phyloP scores from a whole-genome alignment of 2,113 vertebrate genomes.

The Phyllostomus hastatus region DNA sequence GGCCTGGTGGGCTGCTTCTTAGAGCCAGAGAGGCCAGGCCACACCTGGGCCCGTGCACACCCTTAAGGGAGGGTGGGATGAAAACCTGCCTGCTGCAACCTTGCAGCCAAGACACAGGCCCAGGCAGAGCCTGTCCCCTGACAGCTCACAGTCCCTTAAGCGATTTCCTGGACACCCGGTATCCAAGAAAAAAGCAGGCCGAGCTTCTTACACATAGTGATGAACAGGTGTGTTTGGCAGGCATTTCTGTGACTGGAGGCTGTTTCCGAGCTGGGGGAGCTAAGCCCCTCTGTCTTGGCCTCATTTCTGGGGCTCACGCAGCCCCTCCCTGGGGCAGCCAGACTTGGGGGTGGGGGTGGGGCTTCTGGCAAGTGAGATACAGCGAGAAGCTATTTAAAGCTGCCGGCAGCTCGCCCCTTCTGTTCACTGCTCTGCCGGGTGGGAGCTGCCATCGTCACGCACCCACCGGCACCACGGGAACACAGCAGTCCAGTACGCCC shows the following conservation, averaged over 20 bases:
- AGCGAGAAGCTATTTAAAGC: slow-evolving; percentile 73
- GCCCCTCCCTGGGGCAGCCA: slow-evolving; percentile 68
- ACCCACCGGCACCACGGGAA: slow-evolving; percentile 72
- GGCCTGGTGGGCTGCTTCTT: background rate
- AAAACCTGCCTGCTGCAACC: background rate
- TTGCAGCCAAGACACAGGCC: background rate
- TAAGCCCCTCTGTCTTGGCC: slow-evolving; percentile 54
- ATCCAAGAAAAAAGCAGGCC: background rate
- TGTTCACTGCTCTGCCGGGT: slow-evolving; percentile 75
- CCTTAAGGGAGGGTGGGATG: background rate
- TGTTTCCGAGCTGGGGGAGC: slow-evolving; percentile 22
- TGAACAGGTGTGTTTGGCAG: slow-evolving; percentile 45
- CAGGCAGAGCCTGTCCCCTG: background rate
- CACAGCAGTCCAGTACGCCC: slow-evolving; percentile 75
- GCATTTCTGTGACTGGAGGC: background rate
- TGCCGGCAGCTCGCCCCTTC: slow-evolving; percentile 73
- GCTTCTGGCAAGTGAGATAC: slow-evolving; percentile 63
- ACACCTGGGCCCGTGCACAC: background rate
- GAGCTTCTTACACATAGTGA: background rate
- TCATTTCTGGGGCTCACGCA: slow-evolving; percentile 64
- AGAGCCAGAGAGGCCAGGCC: background rate
- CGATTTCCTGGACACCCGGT: background rate
- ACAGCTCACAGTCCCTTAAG: background rate
- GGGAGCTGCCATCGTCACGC: slow-evolving; percentile 75
- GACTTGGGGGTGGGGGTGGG: slow-evolving; percentile 52